Evolutionary conservation across 1,140 invertebrate genomes (phyloP), one percentile per base, ranked within the genome.

Genomic region (Aradophagus sp.): DNA sequence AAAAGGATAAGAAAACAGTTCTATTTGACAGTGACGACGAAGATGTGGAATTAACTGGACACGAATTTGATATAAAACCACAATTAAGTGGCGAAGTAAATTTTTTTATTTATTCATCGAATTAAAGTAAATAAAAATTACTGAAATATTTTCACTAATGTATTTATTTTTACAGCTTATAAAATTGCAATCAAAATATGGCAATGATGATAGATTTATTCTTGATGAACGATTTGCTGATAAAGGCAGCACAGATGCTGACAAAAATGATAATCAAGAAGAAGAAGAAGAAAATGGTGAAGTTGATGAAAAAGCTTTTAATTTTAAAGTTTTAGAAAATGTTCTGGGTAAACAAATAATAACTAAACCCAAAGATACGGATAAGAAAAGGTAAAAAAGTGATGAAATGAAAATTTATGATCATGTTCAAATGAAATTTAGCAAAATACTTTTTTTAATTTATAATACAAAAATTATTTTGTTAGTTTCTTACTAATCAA

Each of bases 151-250:
- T n/a, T n/a, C n/a, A n/a, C n/a, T n/a, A n/a, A n/a, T n/a, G 27
- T 29, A 10, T 29, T 29, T 29, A n/a, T 23, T 5, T 35, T 38
- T 41, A 6, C 6, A 59, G 41, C 56, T 63, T 31, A 17, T 62
- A 12, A 67, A 68, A 38, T 42, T 67, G 19, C 32, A 76, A 68
- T 14, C 20, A 15, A 73, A 27, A 36, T 61, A 73, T 56, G 87
- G 87, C 76, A 87, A 87, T 78, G 89, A 90, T 73, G 84, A 87
- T 77, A 78, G 89, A 73, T 90, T 90, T 79, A 80, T 77, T 27
- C 77, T 90, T 72, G 88, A 90, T 79, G 77, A 88, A 76, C 84
- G 87, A 50, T 90, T 90, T 76, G 72, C 86, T 53, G 87, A 89
- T n/a, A n/a, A n/a, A n/a, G n/a, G n/a, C n/a, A n/a, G n/a, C n/a